Evolutionary conservation across 2,888 invertebrate species (phyloP), one percentile per base, ranked within the genome.

Genomic region (Microdon myrmicae): DNA sequence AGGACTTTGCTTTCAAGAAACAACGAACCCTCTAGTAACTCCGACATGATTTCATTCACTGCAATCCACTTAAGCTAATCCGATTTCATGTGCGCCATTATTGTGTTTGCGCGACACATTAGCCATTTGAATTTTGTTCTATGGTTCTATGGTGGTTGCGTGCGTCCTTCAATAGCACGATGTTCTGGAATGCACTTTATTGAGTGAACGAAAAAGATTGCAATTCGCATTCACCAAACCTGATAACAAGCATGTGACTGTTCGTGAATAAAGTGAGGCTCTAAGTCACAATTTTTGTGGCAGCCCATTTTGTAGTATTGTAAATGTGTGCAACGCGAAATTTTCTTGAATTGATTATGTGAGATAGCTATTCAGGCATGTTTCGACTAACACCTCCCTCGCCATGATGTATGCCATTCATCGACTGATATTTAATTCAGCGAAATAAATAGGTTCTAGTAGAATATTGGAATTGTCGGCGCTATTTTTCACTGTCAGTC

Each of bases 11-110:
- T n/a, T n/a, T n/a, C n/a, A n/a, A n/a, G n/a, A n/a, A n/a, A n/a
- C n/a, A n/a, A n/a, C n/a, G n/a, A n/a, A 34, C 43, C 16, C 43
- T 43, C 13, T 23, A 31, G 31, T 16, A 19, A 43, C 43, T 31
- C 29, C 31, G 41, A 60, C 56, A 64, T 64, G 47, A 45, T 39
- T 58, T 51, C 61, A 29, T 64, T 53, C 45, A 64, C 58, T 58
- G 64, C 64, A 64, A 64, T 64, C 64, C 64, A 64, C 64, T 64
- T 64, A 64, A 64, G 64, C 58, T 64, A 64, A 64, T 64, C 64
- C 58, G 64, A 64, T 64, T 64, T 64, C 58, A 56, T 64, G 58
- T 64, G 58, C 58, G 58, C 51, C 58, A 64, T 64, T 64, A 64
- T 64, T 64, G 64, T 64, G 53, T 64, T 58, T 64, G 58, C 53